phyloP scores from a whole-genome alignment of 2,888 invertebrate genomes.

The Eupithecia subfuscata region DNA sequence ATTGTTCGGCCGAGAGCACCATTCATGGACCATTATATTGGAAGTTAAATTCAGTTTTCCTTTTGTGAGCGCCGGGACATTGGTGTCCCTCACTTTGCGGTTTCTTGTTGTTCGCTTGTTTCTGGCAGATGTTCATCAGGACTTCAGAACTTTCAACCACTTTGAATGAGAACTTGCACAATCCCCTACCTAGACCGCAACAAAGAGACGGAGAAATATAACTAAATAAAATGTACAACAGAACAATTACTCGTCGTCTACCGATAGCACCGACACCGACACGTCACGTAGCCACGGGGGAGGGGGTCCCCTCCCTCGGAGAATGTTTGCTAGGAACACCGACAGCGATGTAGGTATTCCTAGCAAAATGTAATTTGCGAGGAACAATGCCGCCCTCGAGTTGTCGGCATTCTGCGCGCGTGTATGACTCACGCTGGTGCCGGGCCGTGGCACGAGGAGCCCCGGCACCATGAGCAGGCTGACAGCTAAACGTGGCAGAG shows the following conservation, averaged over 20 bases:
- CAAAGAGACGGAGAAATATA: background rate
- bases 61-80: slow-evolving; percentile 43
- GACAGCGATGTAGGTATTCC: background rate
- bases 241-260: background rate
- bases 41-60: slow-evolving; percentile 48
- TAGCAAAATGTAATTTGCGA: slow-evolving; percentile 4
- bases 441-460: background rate
- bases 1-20: slow-evolving; percentile 43
- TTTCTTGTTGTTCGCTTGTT: slow-evolving; percentile 22
- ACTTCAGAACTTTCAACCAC: slow-evolving; percentile 6
- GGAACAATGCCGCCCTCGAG: background rate
- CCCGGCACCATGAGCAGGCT: background rate
- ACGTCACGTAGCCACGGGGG: background rate
- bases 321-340: background rate
- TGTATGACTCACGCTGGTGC: background rate
- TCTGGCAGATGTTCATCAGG: slow-evolving; percentile 3
- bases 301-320: background rate
- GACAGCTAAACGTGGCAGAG: background rate
- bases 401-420: background rate
- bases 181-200: background rate
- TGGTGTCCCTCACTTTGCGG: slow-evolving; percentile 34
- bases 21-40: slow-evolving; percentile 42
- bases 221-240: background rate
- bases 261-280: background rate
- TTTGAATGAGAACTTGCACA: background rate